These are phyloP conservation scores for Euphydryas editha DNA, from an alignment of 2,888 invertebrate species.

Conservation along the genomic window DNA sequence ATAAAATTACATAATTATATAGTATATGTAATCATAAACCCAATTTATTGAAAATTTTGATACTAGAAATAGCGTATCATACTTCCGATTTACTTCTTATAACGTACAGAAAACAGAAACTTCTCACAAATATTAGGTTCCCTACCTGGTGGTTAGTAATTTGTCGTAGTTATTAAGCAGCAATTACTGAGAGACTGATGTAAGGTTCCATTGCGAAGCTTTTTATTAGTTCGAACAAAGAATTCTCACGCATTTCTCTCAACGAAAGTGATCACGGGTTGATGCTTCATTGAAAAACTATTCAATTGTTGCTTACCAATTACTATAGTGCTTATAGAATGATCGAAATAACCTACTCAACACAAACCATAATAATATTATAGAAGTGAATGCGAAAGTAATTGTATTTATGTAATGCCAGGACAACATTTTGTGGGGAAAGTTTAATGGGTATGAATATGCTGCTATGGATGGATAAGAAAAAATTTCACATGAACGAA, in stretches of 20 bases:
- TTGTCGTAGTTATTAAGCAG: conserved; percentile 18
- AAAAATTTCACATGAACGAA: too few relatives aligned
- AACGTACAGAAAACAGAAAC: background rate
- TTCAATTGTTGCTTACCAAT: conserved; percentile 18
- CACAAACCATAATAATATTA: background rate
- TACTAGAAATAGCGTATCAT: too few relatives aligned
- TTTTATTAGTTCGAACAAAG: conserved; percentile 44
- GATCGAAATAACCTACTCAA: background rate
- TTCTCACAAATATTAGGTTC: background rate
- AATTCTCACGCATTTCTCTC: conserved; percentile 65
- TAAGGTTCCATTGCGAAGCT: conserved; percentile 24
- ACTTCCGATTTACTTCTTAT: background rate
- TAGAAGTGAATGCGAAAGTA: too few relatives aligned
- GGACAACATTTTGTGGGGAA: too few relatives aligned
- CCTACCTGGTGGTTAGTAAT: background rate
- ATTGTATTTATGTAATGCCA: too few relatives aligned
- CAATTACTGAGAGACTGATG: conserved; percentile 25
- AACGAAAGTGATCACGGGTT: conserved; percentile 60
- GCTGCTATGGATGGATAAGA: too few relatives aligned
- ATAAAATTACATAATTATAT: too few relatives aligned
- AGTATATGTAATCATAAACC: too few relatives aligned
- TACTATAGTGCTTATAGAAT: conserved; percentile 7
- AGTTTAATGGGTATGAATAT: too few relatives aligned
- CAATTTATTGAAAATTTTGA: too few relatives aligned
- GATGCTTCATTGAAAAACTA: conserved; percentile 36